These are phyloP conservation scores for Drosophila ironensis DNA, from an alignment of 1,140 invertebrate species.

Conservation along the genomic window DNA sequence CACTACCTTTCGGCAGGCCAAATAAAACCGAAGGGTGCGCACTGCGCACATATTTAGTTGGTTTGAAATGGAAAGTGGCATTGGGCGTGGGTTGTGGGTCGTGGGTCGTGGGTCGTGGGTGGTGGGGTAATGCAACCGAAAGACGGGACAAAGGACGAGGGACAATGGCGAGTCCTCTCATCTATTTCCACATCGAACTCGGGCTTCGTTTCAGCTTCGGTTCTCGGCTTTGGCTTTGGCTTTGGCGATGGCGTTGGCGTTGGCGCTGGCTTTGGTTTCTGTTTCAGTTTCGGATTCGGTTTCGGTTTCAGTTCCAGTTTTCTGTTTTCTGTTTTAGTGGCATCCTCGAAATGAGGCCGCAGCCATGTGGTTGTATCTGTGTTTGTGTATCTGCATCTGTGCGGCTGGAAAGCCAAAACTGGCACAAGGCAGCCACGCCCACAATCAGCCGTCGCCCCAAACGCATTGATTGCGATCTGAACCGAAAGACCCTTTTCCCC, in stretches of 20 bases:
- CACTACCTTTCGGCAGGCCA: no score
- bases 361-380: conserved; percentile 28
- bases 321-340: conserved; percentile 31
- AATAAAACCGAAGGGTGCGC: no score
- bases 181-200: background rate
- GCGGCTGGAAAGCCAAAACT: conserved; percentile 53
- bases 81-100: background rate
- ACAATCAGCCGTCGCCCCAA: conserved; percentile 17
- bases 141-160: conserved; percentile 12
- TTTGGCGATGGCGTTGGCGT: no score
- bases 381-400: background rate
- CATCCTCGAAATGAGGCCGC: conserved; percentile 56
- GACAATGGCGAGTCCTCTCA: conserved; percentile 9
- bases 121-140: conserved; percentile 6
- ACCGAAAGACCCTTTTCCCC: conserved; percentile 14
- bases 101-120: background rate
- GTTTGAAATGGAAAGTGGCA: background rate
- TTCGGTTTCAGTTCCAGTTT: conserved; percentile 22
- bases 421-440: conserved; percentile 71
- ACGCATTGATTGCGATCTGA: conserved; percentile 42
- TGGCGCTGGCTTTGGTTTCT: conserved; percentile 2
- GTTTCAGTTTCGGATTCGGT: background rate
- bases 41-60: background rate
- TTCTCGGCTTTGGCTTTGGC: conserved; percentile 13
- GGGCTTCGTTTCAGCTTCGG: conserved; percentile 9